A percentile compares a stretch with the other conserved stretches of the same genome.
Conservation (phyloP, 1,140 invertebrate genomes). For the Diorhabda carinulata region DNA sequence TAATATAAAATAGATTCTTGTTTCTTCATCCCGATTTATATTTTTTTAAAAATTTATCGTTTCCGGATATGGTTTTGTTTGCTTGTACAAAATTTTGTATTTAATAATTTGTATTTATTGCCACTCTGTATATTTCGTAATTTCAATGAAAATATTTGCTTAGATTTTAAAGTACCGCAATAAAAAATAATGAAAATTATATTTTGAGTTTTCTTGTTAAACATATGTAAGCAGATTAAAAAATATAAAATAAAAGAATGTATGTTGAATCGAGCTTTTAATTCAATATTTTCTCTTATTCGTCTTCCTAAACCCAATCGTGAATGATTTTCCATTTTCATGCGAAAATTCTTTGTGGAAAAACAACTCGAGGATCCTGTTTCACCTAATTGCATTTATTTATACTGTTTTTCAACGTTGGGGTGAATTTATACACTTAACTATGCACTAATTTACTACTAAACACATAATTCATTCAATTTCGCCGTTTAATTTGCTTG, state of each 20-base stretch:
- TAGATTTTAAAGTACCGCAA: constrained; percentile 34
- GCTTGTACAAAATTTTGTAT: constrained; percentile 33
- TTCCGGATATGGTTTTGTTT: constrained; percentile 15
- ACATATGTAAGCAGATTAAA: constrained; percentile 16
- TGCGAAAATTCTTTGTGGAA: no score
- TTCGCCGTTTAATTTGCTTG: no score
- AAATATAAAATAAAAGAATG: constrained; percentile 17
- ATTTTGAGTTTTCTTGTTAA: constrained; percentile 23
- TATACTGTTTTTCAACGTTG: no score
- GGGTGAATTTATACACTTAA: no score
- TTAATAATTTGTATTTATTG: constrained; percentile 35
- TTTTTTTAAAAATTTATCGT: constrained; percentile 7
- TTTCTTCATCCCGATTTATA: constrained; percentile 8
- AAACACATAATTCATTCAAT: no score
- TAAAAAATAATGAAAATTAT: constrained; percentile 26
- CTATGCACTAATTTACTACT: no score
- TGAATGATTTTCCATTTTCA: no score
- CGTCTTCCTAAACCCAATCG: no score
- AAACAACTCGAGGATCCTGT: no score
- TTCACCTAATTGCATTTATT: no score
- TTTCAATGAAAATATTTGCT: constrained; percentile 27
- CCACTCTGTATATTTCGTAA: constrained; percentile 33
- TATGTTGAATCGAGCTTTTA: constrained; percentile 16
- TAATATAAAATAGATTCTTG: neutral
- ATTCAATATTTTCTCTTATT: neutral